Base-by-base conservation (phyloP, 2,888 invertebrate species). In the Diplolepis rosae region DNA sequence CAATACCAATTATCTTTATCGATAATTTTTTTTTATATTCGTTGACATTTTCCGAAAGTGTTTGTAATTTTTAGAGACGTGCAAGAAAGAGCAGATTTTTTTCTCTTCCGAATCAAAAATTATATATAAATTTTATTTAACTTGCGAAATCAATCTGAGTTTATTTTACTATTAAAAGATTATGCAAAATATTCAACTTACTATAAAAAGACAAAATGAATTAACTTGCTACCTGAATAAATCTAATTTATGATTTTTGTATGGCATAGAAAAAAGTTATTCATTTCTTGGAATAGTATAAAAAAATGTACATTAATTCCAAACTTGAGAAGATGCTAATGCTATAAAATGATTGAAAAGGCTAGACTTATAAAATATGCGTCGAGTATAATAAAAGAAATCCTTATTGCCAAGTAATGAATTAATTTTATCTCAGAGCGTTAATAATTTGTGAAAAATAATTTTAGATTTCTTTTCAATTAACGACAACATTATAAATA, bases 381-480 rank as follows among this genome's bases (percentile, higher is more conserved):
- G 22, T 35, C 32, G 15, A 30, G 28, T 28, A 52, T 30, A n/a
- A 28, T 52, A 28, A 28, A 39, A 52, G 52, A 52, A 52, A 15
- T 61, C 35, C 35, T 61, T 61, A 61, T 61, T 35, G 39, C 56
- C 24, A n/a, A n/a, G 22, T 61, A 32, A 61, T 61, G 56, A 61
- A 61, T 61, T 61, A 39, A 39, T 61, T 61, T 35, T 35, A 22
- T 18, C 13, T 13, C n/a, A 11, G 3, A 11, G 6, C 18, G 22
- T 61, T 35, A 24, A 39, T 6, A 35, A 32, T 22, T 13, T 11
- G 22, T 6, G 35, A 61, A 61, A 35, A 35, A 35, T 32, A 56
- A 6, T 24, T 61, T 61, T 35, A 35, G 35, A 61, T 61, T 61
- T 61, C 56, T 35, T 61, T 61, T 61, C 56, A 61, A 61, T 61